Conservation (phyloP, 2,888 invertebrate genomes). For the Auanema sp. region DNA sequence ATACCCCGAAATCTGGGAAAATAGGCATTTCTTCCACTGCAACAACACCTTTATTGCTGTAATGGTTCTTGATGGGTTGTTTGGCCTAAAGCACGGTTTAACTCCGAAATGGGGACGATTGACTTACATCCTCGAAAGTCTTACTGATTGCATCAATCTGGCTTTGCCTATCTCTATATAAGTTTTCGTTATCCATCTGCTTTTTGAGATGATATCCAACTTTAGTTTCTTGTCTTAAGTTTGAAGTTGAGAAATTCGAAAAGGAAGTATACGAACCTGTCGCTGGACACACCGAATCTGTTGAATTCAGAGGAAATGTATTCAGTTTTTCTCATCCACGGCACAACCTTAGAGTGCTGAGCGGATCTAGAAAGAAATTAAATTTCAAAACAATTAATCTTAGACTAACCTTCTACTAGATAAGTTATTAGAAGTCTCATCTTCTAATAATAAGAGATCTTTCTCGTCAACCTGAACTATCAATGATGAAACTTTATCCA, state of each 20-base stretch:
- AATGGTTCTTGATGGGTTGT: conserved; percentile 77
- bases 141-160: conserved; percentile 96
- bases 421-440: conserved; percentile 22
- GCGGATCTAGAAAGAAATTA: conserved; percentile 72
- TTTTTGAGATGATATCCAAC: conserved; percentile 97
- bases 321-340: conserved; percentile 96
- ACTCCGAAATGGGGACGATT: conserved; percentile 13
- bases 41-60: conserved; percentile 90
- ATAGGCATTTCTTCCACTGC: conserved; percentile 85
- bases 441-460: conserved; percentile 37
- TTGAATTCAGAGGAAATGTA: conserved; percentile 99
- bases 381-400: neutral
- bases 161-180: conserved; percentile 93
- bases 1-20: conserved; percentile 86
- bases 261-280: conserved; percentile 68
- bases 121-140: conserved; percentile 85
- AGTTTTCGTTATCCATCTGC: conserved; percentile 74
- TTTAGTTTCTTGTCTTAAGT: conserved; percentile 85
- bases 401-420: neutral
- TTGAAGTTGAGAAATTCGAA: conserved; percentile 5
- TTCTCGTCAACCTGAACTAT: conserved; percentile 28
- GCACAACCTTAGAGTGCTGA: conserved; percentile 93
- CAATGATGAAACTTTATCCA: neutral
- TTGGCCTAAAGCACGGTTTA: conserved; percentile 59
- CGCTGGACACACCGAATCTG: conserved; percentile 90